Evolutionary conservation across 2,113 vertebrate genomes (phyloP).

Genomic region (Ammospiza caudacuta): DNA sequence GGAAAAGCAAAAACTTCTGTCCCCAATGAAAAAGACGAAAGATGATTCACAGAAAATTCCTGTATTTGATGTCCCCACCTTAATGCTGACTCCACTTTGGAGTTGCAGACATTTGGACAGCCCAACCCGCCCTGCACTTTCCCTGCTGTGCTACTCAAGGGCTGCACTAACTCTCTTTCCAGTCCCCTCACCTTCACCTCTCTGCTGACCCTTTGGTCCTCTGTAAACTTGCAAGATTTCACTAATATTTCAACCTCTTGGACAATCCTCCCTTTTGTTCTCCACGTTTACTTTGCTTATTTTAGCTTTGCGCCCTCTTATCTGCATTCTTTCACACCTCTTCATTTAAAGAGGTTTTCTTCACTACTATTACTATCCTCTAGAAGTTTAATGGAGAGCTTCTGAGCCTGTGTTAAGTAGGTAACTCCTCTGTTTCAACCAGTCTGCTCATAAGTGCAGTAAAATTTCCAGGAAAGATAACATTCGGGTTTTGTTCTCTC

Average conservation of each 20-base stretch:
- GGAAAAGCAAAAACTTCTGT: neutral
- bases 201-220: neutral
- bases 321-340: slow-evolving; percentile 52
- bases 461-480: slow-evolving; percentile 54
- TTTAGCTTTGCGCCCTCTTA: slow-evolving; percentile 40
- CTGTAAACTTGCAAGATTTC: neutral
- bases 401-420: slow-evolving; percentile 33
- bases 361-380: slow-evolving; percentile 9
- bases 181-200: neutral
- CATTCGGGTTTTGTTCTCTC: neutral
- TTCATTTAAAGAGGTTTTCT: slow-evolving; percentile 54
- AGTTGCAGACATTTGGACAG: neutral
- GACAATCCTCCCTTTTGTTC: slow-evolving; percentile 41
- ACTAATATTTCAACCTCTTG: slow-evolving; percentile 8
- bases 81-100: neutral
- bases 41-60: neutral
- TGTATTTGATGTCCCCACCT: neutral
- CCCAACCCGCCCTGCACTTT: neutral
- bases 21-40: rapidly evolving
- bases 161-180: neutral
- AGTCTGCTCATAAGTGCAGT: neutral
- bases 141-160: rapidly evolving
- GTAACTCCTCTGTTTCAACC: slow-evolving; percentile 26
- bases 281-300: slow-evolving; percentile 40
- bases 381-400: neutral